Evolutionary conservation across 2,113 vertebrate genomes (phyloP), one percentile per base, ranked within the genome.

Genomic region (Bucco capensis): DNA sequence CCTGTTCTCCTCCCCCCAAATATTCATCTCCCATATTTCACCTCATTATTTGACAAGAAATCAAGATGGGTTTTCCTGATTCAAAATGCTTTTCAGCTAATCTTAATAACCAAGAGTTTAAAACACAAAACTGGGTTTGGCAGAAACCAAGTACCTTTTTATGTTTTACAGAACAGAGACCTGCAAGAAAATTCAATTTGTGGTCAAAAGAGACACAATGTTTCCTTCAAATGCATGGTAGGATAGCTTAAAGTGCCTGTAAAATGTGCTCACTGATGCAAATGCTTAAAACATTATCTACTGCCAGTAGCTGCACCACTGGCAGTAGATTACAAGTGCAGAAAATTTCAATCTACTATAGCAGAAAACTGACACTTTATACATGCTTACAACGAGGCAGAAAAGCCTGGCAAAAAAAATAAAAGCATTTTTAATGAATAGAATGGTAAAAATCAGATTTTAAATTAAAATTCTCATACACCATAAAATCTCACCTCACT

Each of bases 241-340:
- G 90, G 89, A 74, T 92, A 92, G 89, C 95, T 96, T 70, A 93
- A 96, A 94, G 65, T 69, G 66, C 66, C 93, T 94, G 95, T 87
- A 73, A 97, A 97, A 96, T 96, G 87, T 91, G 93, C 82, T 97
- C 95, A 93, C 54, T 96, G 81, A 90, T 94, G 82, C 96, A 96
- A 90, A 95, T 56, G 80, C 80, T 91, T 92, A 90, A 95, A 94
- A 94, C 91, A 96, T 96, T 94, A 95, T 92, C 74, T 88, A 87
- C 66, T 78, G 93, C 88, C 92, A 93, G 66, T 89, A 95, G 96
- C 96, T 97, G 77, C 88, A 96, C 96, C 93, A 94, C 76, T 74
- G 95, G 91, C 88, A 93, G 78, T 84, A 81, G 90, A 95, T 89
- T 83, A 92, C 72, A 95, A 96, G 82, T 31, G 92, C 92, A 92